phyloP scores from a whole-genome alignment of 2,888 invertebrate genomes.

The Platycheirus albimanus region DNA sequence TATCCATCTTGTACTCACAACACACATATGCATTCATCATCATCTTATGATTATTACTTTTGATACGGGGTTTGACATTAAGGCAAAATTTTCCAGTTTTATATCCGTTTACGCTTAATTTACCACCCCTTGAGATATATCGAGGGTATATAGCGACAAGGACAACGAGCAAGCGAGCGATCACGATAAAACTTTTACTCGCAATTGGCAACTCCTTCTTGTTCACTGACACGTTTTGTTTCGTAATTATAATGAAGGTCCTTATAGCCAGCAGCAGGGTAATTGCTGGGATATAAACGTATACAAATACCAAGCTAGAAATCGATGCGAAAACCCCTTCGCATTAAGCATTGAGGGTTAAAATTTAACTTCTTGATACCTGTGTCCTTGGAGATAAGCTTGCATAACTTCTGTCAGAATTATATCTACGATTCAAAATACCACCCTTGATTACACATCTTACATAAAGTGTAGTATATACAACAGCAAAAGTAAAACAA shows the following conservation, averaged over 20 bases:
- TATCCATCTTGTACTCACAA: constrained; percentile 19
- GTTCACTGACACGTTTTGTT: constrained; percentile 1
- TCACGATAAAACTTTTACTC: constrained; percentile 30
- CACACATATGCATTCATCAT: constrained; percentile 22
- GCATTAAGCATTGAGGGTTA: constrained; percentile 24
- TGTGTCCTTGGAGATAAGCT: constrained; percentile 38
- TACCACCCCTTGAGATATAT: constrained; percentile 39
- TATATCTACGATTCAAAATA: constrained; percentile 8
- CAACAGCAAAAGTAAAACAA: too few species aligned
- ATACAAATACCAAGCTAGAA: background rate
- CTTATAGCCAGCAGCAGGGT: background rate
- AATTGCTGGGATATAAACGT: too few species aligned
- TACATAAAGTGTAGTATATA: constrained; percentile 17
- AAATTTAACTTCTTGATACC: constrained; percentile 9
- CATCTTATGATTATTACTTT: constrained; percentile 59
- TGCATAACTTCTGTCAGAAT: constrained; percentile 20
- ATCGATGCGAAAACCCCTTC: constrained; percentile 29
- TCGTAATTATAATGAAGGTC: constrained; percentile 33
- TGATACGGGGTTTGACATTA: constrained; percentile 60
- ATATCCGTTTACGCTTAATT: constrained; percentile 55
- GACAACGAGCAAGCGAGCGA: constrained; percentile 1
- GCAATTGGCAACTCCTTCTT: background rate
- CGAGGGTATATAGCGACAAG: background rate
- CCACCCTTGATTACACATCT: constrained; percentile 42
- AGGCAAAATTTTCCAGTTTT: constrained; percentile 57